Base-by-base conservation (phyloP, 2,888 invertebrate genomes). In the Mystacides longicornis region DNA sequence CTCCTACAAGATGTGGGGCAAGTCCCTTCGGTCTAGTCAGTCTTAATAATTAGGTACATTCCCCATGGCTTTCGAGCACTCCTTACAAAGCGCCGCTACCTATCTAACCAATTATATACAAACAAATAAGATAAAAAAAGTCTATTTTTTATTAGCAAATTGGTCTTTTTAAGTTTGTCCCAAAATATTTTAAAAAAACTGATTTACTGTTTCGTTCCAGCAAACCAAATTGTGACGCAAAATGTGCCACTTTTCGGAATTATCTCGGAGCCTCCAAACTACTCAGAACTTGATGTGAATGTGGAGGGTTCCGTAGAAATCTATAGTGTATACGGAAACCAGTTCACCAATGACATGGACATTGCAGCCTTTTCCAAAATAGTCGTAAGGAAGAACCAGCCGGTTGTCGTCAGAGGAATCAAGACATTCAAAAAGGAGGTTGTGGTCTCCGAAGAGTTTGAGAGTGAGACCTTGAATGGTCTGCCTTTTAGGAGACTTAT, bases 381-480 rank as follows among this genome's bases (percentile, higher is more conserved):
- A 5, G 43, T 54, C 1, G 54, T 54, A 3, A 54, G 22, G 11
- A 54, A n/a, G 19, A 33, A 48, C 2, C 7, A n/a, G 4, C 49
- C 54, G 9, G 18, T 21, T 18, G 48, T 37, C 3, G 54, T 60
- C 4, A 27, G 23, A 20, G 61, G 61, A 4, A 49, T 21, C 3
- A 61, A 61, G 50, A 51, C 49, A 3, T 59, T 61, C 49, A 52
- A 51, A 48, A 52, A 55, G 9, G 56, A 56, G 2, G 31, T 57
- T 2, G 37, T 48, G 1, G 59, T 59, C 4, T 20, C 46, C 7
- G 27, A 23, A 3, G 54, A 59, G 14, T 56, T 61, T 31, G 21
- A 42, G 9, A 23, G 33, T 11, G 11, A 18, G 14, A 14, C 4
- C 1, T 18, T 61, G 3, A 57, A 59, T 27, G 54, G 27, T 21